phyloP scores from a whole-genome alignment of 1,140 invertebrate genomes.

The Galendromus occidentalis region DNA sequence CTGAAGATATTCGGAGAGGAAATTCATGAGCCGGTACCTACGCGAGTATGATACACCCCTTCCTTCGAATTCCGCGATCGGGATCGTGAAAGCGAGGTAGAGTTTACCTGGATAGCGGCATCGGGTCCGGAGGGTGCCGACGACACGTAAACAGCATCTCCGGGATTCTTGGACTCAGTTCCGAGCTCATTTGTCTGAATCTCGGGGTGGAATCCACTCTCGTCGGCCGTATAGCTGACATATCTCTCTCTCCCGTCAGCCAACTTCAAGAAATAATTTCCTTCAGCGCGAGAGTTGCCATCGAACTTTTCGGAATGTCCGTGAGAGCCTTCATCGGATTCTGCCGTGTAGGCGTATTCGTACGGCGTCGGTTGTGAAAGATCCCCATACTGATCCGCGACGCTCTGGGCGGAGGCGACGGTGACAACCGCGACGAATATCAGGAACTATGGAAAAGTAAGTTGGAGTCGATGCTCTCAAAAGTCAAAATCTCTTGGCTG shows the following conservation, averaged over 20 bases:
- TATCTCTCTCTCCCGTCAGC: background rate
- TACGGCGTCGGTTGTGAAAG: constrained; percentile 1
- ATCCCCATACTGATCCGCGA: background rate
- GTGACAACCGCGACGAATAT: background rate
- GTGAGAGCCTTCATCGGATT: background rate
- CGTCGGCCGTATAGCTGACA: constrained; percentile 1
- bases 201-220: background rate
- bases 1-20: background rate
- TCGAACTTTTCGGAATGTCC: constrained; percentile 3
- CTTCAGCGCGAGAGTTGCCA: constrained; percentile 3
- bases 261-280: constrained; percentile 5
- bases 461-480: background rate
- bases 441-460: background rate
- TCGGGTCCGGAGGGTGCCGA: background rate
- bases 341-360: background rate
- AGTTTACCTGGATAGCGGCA: background rate
- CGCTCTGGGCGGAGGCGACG: background rate
- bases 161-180: constrained; percentile 2
- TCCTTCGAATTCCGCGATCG: too few species aligned
- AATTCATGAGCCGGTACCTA: too few species aligned
- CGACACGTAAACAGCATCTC: constrained; percentile 8
- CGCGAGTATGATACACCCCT: too few species aligned
- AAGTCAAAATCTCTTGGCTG: too few species aligned
- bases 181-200: constrained; percentile 5
- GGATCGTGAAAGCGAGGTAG: too few species aligned